These are phyloP conservation scores for Pseudopodoces humilis DNA, from an alignment of 2,113 vertebrate genomes.

Conservation along the genomic window DNA sequence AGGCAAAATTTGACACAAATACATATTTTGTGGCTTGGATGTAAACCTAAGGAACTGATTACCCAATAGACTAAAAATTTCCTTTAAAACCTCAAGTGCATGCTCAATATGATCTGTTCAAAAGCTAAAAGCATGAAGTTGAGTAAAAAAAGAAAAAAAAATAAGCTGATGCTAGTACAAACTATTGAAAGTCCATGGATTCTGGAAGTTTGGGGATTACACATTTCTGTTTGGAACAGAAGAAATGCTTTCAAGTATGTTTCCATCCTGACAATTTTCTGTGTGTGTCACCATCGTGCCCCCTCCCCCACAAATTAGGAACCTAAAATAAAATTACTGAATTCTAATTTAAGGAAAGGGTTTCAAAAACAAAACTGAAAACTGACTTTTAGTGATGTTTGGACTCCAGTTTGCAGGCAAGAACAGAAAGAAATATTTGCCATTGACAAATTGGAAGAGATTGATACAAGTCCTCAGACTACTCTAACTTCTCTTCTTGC, in stretches of 20 bases:
- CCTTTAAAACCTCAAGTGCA: constrained; percentile 39
- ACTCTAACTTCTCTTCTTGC: not conserved
- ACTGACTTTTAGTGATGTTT: not conserved
- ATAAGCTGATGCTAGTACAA: not conserved
- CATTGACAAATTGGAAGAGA: not conserved
- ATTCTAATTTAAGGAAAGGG: not conserved
- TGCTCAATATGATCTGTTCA: not conserved
- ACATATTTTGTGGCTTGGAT: constrained; percentile 61
- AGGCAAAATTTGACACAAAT: constrained; percentile 47
- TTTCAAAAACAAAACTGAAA: not conserved
- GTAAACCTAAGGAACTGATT: constrained; percentile 42
- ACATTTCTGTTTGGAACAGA: not conserved
- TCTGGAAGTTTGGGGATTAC: not conserved
- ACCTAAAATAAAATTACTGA: not conserved
- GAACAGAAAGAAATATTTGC: not conserved
- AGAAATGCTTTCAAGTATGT: not conserved
- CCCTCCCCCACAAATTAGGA: accelerated
- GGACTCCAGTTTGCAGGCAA: not conserved
- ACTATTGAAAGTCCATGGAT: not conserved
- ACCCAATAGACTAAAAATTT: constrained; percentile 47
- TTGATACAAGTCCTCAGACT: not conserved
- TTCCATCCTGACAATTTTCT: not conserved
- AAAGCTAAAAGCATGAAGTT: not conserved
- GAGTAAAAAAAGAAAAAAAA: not conserved
- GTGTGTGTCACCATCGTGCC: not conserved